Conservation (phyloP, 2,888 invertebrate genomes). For the Abscondita cerata region DNA sequence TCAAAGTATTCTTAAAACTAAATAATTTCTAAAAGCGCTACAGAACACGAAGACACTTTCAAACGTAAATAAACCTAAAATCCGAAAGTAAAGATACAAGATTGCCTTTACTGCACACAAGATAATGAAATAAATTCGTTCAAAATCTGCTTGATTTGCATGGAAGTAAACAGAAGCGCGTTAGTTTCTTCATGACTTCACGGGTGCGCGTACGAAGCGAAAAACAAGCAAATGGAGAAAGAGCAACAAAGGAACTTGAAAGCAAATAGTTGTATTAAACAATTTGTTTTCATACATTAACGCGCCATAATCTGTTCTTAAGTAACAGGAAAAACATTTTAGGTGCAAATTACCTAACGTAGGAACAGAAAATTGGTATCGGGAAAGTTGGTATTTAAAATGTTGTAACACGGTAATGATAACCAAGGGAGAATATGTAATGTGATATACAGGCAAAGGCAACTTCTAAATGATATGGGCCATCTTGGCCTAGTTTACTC, state of each 20-base stretch:
- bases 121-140: no score
- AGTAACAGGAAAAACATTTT: background rate
- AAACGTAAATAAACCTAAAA: no score
- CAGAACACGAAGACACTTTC: no score
- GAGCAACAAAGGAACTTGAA: background rate
- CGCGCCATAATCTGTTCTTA: background rate
- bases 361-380: background rate
- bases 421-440: constrained; percentile 29
- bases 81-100: no score
- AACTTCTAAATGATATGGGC: constrained; percentile 27
- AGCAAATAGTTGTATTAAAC: constrained; percentile 1
- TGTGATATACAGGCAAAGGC: constrained; percentile 15
- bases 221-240: background rate
- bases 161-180: background rate
- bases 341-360: background rate
- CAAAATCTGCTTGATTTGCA: background rate
- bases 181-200: background rate
- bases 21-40: no score
- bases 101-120: no score
- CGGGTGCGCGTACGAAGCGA: background rate
- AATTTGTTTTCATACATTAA: constrained; percentile 1
- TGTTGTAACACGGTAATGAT: constrained; percentile 22
- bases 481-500: constrained; percentile 32
- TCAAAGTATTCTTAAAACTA: no score
- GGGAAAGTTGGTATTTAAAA: constrained; percentile 11